A percentile compares a stretch with the other conserved stretches of the same genome.
Conservation (phyloP, 2,113 vertebrate genomes). For the Atractosteus spatula region DNA sequence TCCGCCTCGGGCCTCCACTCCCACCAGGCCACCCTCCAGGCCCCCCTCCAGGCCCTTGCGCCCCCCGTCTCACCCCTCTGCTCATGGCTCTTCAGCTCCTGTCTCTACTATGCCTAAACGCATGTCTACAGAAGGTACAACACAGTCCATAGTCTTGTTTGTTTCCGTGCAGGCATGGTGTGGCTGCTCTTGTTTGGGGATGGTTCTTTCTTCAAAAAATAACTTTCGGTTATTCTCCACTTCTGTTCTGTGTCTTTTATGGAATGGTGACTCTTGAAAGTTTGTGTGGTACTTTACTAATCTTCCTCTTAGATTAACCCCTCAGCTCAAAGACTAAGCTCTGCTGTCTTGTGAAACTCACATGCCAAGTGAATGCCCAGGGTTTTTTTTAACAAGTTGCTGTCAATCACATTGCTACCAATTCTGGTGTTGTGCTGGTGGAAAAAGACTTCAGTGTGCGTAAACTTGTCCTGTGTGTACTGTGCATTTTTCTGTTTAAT, state of each 20-base stretch:
- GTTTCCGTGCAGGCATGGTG: conserved; percentile 55
- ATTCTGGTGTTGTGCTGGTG: conserved; percentile 3
- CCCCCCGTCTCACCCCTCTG: conserved; percentile 96
- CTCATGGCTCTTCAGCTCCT: conserved; percentile 92
- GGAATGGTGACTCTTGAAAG: no score
- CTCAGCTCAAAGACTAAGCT: no score
- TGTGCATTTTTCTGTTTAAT: no score
- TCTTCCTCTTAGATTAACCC: no score
- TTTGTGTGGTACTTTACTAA: no score
- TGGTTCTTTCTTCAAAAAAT: conserved; percentile 5
- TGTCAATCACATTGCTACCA: no score
- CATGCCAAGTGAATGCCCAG: no score
- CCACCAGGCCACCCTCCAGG: conserved; percentile 97
- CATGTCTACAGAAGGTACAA: conserved; percentile 99
- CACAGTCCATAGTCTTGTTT: conserved; percentile 72
- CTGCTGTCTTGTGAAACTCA: no score
- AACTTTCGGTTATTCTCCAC: background rate
- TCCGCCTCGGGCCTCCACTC: conserved; percentile 95
- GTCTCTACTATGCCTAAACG: conserved; percentile 96
- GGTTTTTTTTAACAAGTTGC: no score
- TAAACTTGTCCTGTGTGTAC: no score
- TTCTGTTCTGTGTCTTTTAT: background rate
- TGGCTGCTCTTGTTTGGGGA: conserved; percentile 55
- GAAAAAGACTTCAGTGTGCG: no score
- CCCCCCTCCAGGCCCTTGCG: conserved; percentile 98